Percentiles rank a stretch among this genome's conserved stretches.
These are phyloP conservation scores for Pedetes capensis DNA, from an alignment of 2,113 vertebrate species.

Conservation along the genomic window DNA sequence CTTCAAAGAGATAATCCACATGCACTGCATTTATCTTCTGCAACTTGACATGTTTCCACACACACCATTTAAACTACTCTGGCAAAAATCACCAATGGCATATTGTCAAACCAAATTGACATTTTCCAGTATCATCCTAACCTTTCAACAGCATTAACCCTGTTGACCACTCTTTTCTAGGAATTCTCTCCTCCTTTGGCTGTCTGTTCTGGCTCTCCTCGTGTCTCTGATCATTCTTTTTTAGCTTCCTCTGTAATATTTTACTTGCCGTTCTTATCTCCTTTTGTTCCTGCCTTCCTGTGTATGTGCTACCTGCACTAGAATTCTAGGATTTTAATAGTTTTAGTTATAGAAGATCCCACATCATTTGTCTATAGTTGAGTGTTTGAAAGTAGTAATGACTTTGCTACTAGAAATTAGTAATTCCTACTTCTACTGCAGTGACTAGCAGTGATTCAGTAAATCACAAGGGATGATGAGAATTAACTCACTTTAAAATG, in stretches of 20 bases:
- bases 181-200: neutral
- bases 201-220: neutral
- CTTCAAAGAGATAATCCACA: neutral
- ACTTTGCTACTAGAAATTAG: neutral
- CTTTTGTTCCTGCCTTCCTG: neutral
- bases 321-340: neutral
- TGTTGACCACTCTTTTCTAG: neutral
- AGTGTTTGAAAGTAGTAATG: neutral
- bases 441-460: neutral
- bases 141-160: neutral
- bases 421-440: neutral
- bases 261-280: neutral
- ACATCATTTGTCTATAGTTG: neutral
- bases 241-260: neutral
- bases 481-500: neutral
- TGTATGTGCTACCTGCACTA: neutral
- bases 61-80: neutral
- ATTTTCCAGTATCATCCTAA: neutral
- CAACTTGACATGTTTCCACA: neutral
- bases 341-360: neutral
- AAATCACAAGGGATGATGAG: neutral
- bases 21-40: neutral
- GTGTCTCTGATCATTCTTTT: neutral
- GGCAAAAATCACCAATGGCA: neutral
- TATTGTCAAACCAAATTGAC: neutral